These are phyloP conservation scores for Pipistrellus nathusii DNA, from an alignment of 2,797 vertebrate genomes.

Conservation along the genomic window DNA sequence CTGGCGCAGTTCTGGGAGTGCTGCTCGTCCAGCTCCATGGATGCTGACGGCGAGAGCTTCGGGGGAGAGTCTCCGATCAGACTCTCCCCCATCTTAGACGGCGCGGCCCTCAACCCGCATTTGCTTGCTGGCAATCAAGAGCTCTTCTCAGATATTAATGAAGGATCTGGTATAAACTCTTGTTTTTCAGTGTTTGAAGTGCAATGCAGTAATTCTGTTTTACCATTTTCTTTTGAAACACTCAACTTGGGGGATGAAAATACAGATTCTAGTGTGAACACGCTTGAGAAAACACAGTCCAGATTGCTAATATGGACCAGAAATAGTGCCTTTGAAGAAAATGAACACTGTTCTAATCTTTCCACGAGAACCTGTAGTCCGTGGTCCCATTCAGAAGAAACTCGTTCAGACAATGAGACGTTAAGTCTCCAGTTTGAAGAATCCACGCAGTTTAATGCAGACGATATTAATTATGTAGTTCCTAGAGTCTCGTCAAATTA, in stretches of 20 bases:
- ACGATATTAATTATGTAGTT: conserved; percentile 94
- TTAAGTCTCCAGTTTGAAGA: conserved; percentile 93
- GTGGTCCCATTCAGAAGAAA: conserved; percentile 99
- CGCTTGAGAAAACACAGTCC: conserved; percentile 98
- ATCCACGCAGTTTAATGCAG: conserved; percentile 91
- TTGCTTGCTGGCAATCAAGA: conserved; percentile 93
- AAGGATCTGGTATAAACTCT: conserved; percentile 94
- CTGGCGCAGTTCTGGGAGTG: conserved; percentile 99
- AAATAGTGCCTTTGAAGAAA: conserved; percentile 99
- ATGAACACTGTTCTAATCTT: conserved; percentile 99
- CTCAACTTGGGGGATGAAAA: conserved; percentile 93
- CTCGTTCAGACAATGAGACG: conserved; percentile 98
- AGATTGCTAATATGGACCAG: conserved; percentile 99
- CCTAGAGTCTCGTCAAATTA: conserved; percentile 95
- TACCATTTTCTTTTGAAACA: conserved; percentile 96
- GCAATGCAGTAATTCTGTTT: conserved; percentile 97
- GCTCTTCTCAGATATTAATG: conserved; percentile 93
- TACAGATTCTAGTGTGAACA: conserved; percentile 95
- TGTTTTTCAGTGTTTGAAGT: conserved; percentile 99
- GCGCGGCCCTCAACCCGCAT: conserved; percentile 92
- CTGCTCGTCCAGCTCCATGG: conserved; percentile 97
- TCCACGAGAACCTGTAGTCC: conserved; percentile 99
- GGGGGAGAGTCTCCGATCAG: conserved; percentile 95
- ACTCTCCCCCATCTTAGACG: conserved; percentile 94
- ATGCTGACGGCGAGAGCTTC: conserved; percentile 97